A percentile compares a stretch with the other conserved stretches of the same genome.
phyloP scores from a whole-genome alignment of 2,888 invertebrate genomes.

The Drosophila koepferae region DNA sequence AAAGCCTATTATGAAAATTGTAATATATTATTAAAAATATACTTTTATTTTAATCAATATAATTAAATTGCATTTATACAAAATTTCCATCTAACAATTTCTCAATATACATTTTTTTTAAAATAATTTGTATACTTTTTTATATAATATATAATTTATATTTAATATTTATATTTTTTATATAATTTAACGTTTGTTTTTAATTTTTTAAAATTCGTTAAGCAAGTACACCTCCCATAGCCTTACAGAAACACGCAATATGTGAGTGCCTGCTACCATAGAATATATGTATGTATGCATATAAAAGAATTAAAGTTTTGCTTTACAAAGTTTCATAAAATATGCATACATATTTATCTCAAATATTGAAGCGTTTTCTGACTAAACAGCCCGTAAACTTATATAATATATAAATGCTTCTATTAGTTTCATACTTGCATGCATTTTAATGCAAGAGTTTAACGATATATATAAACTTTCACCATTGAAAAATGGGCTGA shows the following conservation, averaged over 20 bases:
- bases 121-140: too few relatives aligned
- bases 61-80: too few relatives aligned
- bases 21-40: background rate
- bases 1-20: too few relatives aligned
- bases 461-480: background rate
- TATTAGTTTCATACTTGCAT: background rate
- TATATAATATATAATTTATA: background rate
- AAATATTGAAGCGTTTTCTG: background rate
- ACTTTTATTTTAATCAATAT: background rate
- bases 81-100: too few relatives aligned
- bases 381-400: background rate
- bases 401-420: background rate
- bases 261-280: background rate
- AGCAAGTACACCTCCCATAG: background rate
- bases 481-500: too few relatives aligned
- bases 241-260: background rate
- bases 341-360: background rate
- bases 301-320: background rate
- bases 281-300: background rate
- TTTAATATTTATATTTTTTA: background rate
- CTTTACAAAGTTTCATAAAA: background rate
- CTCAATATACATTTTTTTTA: too few relatives aligned
- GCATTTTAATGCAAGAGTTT: background rate
- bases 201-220: background rate
- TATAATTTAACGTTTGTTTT: background rate